Conservation (phyloP, 2,113 vertebrate species). For the Entosphenus tridentatus region DNA sequence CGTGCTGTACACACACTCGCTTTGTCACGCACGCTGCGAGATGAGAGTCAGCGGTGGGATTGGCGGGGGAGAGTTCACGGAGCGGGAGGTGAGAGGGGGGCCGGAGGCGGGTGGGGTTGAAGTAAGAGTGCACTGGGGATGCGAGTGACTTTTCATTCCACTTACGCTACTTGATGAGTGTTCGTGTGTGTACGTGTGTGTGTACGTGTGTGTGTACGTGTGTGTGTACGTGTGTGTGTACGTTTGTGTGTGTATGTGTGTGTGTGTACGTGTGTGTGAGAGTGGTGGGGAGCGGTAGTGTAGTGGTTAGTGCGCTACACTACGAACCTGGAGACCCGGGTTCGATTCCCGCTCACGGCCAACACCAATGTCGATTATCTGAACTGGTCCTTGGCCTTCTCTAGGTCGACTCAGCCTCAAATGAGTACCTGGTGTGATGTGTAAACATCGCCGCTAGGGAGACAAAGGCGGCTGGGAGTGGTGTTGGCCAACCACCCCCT, state of each 20-base stretch:
- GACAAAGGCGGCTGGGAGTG: too few relatives aligned
- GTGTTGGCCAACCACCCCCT: too few relatives aligned
- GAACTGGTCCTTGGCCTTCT: too few relatives aligned
- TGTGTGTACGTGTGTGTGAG: neutral
- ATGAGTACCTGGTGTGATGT: too few relatives aligned
- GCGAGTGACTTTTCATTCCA: neutral
- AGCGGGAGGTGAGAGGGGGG: slow-evolving; percentile 7
- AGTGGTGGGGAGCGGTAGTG: neutral
- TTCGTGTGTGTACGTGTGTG: slow-evolving; percentile 1
- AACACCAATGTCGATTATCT: too few relatives aligned
- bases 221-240: slow-evolving; percentile 7
- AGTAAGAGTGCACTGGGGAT: slow-evolving; percentile 11
- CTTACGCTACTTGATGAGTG: neutral
- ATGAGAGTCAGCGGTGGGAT: neutral
- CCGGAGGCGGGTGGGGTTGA: slow-evolving; percentile 8
- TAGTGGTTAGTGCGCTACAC: neutral
- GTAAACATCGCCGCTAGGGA: too few relatives aligned
- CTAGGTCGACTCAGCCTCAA: too few relatives aligned
- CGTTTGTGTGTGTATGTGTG: too few relatives aligned
- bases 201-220: neutral
- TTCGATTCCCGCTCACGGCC: too few relatives aligned
- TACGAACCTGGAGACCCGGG: too few relatives aligned
- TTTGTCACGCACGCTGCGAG: slow-evolving; percentile 5
- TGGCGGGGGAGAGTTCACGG: neutral
- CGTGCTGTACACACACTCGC: too few relatives aligned